Evolutionary conservation across 2,888 invertebrate species (phyloP).

Genomic region (Hirtodrosophila trivittata): DNA sequence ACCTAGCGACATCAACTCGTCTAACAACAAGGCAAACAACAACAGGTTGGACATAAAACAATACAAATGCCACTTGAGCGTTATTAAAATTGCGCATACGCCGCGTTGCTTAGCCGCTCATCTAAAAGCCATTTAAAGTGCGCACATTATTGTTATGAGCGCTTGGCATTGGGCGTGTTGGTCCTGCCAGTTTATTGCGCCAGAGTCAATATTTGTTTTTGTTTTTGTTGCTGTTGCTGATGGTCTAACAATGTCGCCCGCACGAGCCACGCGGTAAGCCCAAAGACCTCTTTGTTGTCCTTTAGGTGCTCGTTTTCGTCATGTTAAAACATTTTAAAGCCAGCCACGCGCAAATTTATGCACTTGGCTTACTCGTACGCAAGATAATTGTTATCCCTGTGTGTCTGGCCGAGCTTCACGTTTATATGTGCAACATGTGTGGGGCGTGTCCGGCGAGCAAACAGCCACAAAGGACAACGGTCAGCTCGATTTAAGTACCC

Average conservation of each 20-base stretch:
- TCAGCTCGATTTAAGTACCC: conserved; percentile 19
- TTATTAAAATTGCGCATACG: conserved; percentile 72
- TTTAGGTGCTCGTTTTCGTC: conserved; percentile 12
- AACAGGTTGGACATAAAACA: conserved; percentile 22
- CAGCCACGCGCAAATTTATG: conserved; percentile 62
- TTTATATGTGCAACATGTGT: not conserved
- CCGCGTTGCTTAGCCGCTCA: conserved; percentile 45
- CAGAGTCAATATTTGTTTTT: conserved; percentile 70
- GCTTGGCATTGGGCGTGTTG: conserved; percentile 13
- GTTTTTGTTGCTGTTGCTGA: conserved; percentile 22
- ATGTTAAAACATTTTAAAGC: conserved; percentile 62
- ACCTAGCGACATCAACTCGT: conserved; percentile 33
- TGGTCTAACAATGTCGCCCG: conserved; percentile 28
- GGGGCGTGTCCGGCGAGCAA: not conserved
- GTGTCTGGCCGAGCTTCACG: not conserved
- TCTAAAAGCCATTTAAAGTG: conserved; percentile 68
- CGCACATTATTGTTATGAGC: conserved; percentile 43
- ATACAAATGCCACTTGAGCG: conserved; percentile 57
- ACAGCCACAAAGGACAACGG: not conserved
- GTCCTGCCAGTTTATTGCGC: conserved; percentile 62
- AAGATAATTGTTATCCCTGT: conserved; percentile 52
- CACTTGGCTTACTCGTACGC: conserved; percentile 27
- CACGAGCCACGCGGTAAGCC: too few species aligned
- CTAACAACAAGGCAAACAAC: conserved; percentile 6
- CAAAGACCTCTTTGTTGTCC: conserved; percentile 51